phyloP scores from a whole-genome alignment of 1,140 invertebrate species.

The Limonius californicus region DNA sequence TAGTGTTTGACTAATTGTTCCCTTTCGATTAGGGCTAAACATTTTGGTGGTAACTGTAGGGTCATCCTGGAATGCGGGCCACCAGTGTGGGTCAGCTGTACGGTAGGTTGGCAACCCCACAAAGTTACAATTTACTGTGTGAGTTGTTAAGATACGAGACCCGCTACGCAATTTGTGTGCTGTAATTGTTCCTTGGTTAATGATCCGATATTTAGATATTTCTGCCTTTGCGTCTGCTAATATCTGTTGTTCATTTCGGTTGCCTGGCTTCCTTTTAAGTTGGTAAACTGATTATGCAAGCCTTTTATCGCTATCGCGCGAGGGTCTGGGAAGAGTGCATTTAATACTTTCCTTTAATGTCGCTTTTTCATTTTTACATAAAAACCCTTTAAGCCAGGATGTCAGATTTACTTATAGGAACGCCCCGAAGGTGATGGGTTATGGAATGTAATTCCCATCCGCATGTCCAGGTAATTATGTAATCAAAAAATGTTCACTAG shows the following conservation, averaged over 20 bases:
- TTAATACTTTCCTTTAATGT: too few species aligned
- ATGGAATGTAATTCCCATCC: too few species aligned
- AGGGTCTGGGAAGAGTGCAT: too few species aligned
- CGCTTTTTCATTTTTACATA: too few species aligned
- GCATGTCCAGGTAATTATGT: too few species aligned
- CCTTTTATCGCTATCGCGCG: neutral
- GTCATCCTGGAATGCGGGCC: neutral
- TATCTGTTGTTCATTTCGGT: conserved; percentile 1
- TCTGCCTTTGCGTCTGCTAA: conserved; percentile 1
- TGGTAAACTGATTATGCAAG: neutral
- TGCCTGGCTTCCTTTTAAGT: neutral
- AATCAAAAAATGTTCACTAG: too few species aligned
- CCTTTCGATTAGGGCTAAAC: neutral
- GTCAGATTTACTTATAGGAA: too few species aligned
- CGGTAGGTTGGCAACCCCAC: conserved; percentile 20
- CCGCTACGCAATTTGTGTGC: conserved; percentile 18
- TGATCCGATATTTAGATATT: conserved; percentile 22
- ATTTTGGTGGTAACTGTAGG: neutral
- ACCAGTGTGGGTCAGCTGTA: conserved; percentile 21
- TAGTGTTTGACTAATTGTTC: too few species aligned
- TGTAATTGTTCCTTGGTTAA: conserved; percentile 29
- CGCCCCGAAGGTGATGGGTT: too few species aligned
- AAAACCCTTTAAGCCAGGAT: too few species aligned
- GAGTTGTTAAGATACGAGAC: conserved; percentile 24
- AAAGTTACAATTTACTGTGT: conserved; percentile 25